These are phyloP conservation scores for Salminus brasiliensis DNA, from an alignment of 2,113 vertebrate genomes.

Conservation along the genomic window DNA sequence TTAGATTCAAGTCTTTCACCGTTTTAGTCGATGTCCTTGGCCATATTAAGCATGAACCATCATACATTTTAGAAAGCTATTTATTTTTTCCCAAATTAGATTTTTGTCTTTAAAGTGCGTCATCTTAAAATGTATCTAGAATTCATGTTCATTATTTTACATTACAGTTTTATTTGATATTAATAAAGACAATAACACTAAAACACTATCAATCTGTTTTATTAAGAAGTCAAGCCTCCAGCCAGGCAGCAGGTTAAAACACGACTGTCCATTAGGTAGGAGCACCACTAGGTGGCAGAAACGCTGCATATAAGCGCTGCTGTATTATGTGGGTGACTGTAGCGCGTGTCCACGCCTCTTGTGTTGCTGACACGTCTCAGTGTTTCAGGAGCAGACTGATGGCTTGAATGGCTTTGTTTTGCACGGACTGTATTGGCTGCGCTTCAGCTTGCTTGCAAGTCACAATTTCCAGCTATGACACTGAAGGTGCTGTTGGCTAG, in stretches of 20 bases:
- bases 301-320: not conserved
- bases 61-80: too few relatives aligned
- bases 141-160: too few relatives aligned
- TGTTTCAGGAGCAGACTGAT: not conserved
- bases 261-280: not conserved
- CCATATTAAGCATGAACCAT: too few relatives aligned
- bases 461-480: not conserved
- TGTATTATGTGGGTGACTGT: not conserved
- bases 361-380: not conserved
- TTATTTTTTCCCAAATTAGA: too few relatives aligned
- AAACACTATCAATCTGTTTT: too few relatives aligned
- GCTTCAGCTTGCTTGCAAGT: constrained; percentile 1
- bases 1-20: too few relatives aligned
- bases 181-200: too few relatives aligned
- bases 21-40: too few relatives aligned
- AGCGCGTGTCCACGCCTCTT: constrained; percentile 12
- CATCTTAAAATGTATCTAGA: too few relatives aligned
- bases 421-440: not conserved
- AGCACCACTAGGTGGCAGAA: constrained; percentile 29
- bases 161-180: too few relatives aligned
- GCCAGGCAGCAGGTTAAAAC: not conserved
- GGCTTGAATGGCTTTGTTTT: constrained; percentile 15
- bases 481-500: not conserved
- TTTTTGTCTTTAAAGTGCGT: too few relatives aligned
- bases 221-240: not conserved